These are phyloP conservation scores for Xenentodon cancila DNA, from an alignment of 2,797 vertebrate genomes.

Conservation along the genomic window DNA sequence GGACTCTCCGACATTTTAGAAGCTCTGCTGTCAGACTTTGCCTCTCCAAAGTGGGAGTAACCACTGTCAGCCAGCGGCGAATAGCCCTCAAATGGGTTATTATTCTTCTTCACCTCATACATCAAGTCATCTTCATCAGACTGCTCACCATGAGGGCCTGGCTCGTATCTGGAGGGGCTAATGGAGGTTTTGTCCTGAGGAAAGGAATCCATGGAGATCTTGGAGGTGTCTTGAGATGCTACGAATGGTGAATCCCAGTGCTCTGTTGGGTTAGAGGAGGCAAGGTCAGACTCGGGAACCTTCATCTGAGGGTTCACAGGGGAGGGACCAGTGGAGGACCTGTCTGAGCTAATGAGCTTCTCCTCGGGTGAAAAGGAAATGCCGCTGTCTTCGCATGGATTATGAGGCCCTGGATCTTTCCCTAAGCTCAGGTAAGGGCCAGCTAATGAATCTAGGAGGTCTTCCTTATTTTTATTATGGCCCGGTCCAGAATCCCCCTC, in stretches of 20 bases:
- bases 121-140: slow-evolving; percentile 81
- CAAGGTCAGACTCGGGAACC: slow-evolving; percentile 80
- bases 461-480: slow-evolving; percentile 64
- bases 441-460: slow-evolving; percentile 59
- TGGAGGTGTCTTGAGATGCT: slow-evolving; percentile 73
- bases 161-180: slow-evolving; percentile 62
- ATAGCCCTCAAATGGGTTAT: slow-evolving; percentile 78
- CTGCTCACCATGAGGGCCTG: slow-evolving; percentile 60
- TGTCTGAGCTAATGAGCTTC: slow-evolving; percentile 73
- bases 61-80: slow-evolving; percentile 74
- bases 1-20: slow-evolving; percentile 89
- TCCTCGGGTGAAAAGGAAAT: slow-evolving; percentile 77
- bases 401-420: slow-evolving; percentile 69
- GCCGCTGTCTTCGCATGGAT: slow-evolving; percentile 75
- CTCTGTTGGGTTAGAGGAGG: slow-evolving; percentile 84
- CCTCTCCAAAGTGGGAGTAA: slow-evolving; percentile 76
- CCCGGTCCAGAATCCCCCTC: slow-evolving; percentile 56
- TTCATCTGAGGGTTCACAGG: slow-evolving; percentile 63
- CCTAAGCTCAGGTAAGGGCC: slow-evolving; percentile 74
- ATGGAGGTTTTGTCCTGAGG: slow-evolving; percentile 66
- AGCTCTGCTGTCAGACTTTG: slow-evolving; percentile 59
- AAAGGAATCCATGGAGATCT: slow-evolving; percentile 77
- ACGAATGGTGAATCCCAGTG: slow-evolving; percentile 75
- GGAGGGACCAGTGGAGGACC: slow-evolving; percentile 62
- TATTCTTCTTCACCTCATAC: slow-evolving; percentile 79